Evolutionary conservation across 2,113 vertebrate genomes (phyloP), one percentile per base, ranked within the genome.

Genomic region (Cyprinodon variegatus): DNA sequence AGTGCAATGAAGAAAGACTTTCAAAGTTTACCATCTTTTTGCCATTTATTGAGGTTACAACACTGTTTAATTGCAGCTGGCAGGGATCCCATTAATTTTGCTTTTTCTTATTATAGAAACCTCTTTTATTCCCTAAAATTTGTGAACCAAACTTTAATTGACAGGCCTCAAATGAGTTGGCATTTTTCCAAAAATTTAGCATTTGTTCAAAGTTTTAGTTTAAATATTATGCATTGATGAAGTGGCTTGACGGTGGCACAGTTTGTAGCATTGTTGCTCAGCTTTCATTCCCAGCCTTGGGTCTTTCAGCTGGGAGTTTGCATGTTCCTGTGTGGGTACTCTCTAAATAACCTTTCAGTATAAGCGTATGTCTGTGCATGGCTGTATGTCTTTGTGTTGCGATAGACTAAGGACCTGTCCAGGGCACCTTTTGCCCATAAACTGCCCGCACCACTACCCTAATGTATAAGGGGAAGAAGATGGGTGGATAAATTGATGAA

Each of bases 151-250:
- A 78, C 68, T 46, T 71, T 66, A 80, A 82, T 71, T 82, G 81
- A 76, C 73, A 69, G 75, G 48, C 39, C 71, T 68, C 79, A 65
- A n/a, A 71, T 76, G 83, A 83, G 62, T 72, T 84, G 71, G 40
- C 72, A 66, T 63, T 70, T 73, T 89, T 86, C 82, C 68, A 46
- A 75, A 74, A 78, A 85, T 64, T 76, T 77, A 76, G 79, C 61
- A 72, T 84, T 90, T 45, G 77, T 87, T 87, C 82, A 83, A 84
- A 67, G 81, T 75, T 63, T 74, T 70, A 36, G 81, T 88, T 87
- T 78, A 87, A 78, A 88, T 87, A 75, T 84, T 84, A 89, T 86
- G 81, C 85, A 88, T 41, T 79, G 88, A 79, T 81, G 83, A 89
- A 89, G 86, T 78, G 29, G 29, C 29, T 29, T 29, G 1, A 29